Percentiles rank a stretch among this genome's conserved stretches.
Evolutionary conservation across 2,113 vertebrate genomes (phyloP).

Genomic region (Phyllostomus hastatus): DNA sequence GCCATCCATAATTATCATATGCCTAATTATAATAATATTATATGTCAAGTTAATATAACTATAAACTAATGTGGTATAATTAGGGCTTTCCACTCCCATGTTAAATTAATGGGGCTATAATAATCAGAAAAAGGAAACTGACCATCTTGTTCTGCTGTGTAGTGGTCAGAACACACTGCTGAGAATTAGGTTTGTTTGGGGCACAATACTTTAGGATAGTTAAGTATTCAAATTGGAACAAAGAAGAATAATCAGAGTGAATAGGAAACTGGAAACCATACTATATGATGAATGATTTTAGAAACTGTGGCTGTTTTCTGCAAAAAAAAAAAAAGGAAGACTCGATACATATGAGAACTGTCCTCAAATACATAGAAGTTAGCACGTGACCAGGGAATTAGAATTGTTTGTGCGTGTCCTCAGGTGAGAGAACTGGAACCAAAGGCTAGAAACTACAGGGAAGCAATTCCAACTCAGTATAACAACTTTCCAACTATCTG

Average conservation of each 20-base stretch:
- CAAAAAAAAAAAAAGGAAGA: fast-evolving
- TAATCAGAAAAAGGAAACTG: background rate
- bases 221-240: background rate
- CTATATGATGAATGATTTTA: background rate
- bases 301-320: background rate
- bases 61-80: background rate
- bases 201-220: background rate
- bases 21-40: background rate
- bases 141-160: background rate
- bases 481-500: background rate
- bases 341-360: background rate
- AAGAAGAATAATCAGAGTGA: background rate
- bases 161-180: background rate
- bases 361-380: background rate
- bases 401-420: background rate
- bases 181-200: background rate
- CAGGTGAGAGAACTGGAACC: background rate
- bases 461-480: background rate
- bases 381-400: background rate
- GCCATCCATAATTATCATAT: background rate
- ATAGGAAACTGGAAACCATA: background rate
- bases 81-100: background rate
- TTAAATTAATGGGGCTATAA: background rate
- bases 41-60: background rate
- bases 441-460: background rate